Evolutionary conservation across 2,888 invertebrate species (phyloP).

Genomic region (Eristalis arbustorum): DNA sequence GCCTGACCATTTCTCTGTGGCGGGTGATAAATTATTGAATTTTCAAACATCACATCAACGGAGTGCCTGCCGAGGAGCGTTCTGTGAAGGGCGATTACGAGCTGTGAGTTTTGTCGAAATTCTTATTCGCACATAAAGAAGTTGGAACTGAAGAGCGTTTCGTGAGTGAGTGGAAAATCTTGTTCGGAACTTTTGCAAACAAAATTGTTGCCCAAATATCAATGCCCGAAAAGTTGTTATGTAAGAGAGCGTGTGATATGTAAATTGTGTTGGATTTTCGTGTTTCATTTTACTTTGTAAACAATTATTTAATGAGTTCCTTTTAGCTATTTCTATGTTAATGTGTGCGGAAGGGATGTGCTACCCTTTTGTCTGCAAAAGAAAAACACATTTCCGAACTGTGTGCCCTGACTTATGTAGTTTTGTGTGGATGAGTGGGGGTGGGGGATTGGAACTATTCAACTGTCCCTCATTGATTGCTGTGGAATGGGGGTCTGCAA

Average conservation of each 20-base stretch:
- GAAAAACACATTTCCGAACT: conserved; percentile 38
- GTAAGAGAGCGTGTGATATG: conserved; percentile 38
- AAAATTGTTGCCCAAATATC: conserved; percentile 42
- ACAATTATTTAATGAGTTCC: background rate
- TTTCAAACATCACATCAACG: conserved; percentile 32
- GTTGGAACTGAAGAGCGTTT: background rate
- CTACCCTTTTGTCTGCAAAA: conserved; percentile 6
- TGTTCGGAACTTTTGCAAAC: background rate
- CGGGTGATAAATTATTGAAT: conserved; percentile 60
- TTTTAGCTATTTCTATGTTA: background rate
- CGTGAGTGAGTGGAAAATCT: conserved; percentile 8
- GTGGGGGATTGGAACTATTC: conserved; percentile 30
- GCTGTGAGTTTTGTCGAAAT: background rate
- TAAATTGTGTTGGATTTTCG: conserved; percentile 34
- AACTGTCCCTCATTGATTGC: conserved; percentile 40
- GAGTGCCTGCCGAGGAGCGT: background rate
- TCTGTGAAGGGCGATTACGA: background rate
- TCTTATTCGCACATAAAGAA: background rate
- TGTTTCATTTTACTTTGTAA: conserved; percentile 13
- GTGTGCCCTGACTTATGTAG: background rate
- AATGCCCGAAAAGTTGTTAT: conserved; percentile 45
- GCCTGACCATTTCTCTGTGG: conserved; percentile 2
- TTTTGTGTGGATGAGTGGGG: background rate
- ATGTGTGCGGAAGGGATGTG: background rate
- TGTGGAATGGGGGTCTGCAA: conserved; percentile 44